phyloP scores from a whole-genome alignment of 2,888 invertebrate genomes.

The Eupithecia insigniata region DNA sequence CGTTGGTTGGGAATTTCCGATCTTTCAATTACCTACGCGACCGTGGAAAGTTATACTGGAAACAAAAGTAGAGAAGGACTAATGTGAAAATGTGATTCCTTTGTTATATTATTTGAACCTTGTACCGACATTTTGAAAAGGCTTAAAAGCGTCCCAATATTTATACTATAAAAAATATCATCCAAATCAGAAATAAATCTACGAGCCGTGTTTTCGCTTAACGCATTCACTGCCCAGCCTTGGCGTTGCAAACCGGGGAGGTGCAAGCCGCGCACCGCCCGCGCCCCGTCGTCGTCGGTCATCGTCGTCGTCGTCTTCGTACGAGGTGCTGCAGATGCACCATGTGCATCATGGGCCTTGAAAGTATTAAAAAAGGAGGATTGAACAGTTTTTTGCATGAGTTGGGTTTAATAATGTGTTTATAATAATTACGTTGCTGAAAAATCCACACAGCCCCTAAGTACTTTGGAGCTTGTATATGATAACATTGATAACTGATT shows the following conservation, averaged over 20 bases:
- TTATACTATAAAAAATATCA: not conserved
- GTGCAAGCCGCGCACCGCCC: too few relatives aligned
- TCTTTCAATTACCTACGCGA: constrained; percentile 81
- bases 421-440: not conserved
- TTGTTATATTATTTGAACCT: not conserved
- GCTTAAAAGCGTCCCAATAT: not conserved
- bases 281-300: too few relatives aligned
- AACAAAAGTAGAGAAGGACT: constrained; percentile 25
- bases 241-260: too few relatives aligned
- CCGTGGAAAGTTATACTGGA: constrained; percentile 62
- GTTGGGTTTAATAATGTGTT: not conserved
- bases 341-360: too few relatives aligned
- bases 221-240: too few relatives aligned
- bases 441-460: too few relatives aligned
- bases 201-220: not conserved
- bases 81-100: not conserved
- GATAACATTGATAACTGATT: too few relatives aligned
- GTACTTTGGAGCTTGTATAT: too few relatives aligned
- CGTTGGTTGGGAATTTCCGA: constrained; percentile 82
- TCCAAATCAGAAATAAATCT: not conserved
- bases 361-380: too few relatives aligned
- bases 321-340: too few relatives aligned
- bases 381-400: not conserved
- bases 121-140: not conserved
- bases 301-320: too few relatives aligned